Base-by-base conservation (phyloP, 2,797 vertebrate species). In the Neoniphon sammara region DNA sequence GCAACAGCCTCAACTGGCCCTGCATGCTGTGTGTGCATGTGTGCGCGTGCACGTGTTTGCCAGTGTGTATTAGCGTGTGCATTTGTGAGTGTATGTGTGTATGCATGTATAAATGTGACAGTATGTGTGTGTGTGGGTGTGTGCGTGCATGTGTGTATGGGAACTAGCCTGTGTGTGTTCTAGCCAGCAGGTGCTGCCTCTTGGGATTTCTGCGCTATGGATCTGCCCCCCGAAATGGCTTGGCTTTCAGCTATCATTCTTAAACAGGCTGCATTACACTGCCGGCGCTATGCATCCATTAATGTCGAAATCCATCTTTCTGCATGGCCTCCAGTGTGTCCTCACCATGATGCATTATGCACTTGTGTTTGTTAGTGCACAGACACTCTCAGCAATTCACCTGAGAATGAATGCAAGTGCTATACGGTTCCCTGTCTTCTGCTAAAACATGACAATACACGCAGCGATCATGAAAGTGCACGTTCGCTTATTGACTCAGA, bases 131-230 rank as follows among this genome's bases (percentile, higher is more conserved):
- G 70, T 65, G 73, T 39, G 25, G 25, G 25, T 2, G 65, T 50
- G n/a, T 31, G 42, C 9, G 58, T 81, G 73, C 59, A 67, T 62
- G 73, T 39, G 67, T 15, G 77, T 36, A 18, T 42, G 59, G 30
- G 54, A 21, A 49, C 42, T 60, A 75, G 73, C 63, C 1, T 31
- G 52, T 70, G 75, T 86, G 82, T 69, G 72, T 77, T 77, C 72
- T 39, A 81, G 79, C 79, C 60, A 78, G 88, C 91, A 92, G 92
- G 91, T 93, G 92, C 80, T 82, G 69, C 78, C 83, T 56, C 81
- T 83, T 81, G 75, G 85, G 87, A 88, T 68, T 82, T 78, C 74
- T 81, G 73, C 82, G 78, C 84, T 80, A 72, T 15, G 75, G 78
- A 78, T 86, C 76, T 75, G 49, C 64, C 66, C 34, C 12, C 70